Evolutionary conservation across 2,888 invertebrate genomes (phyloP), one percentile per base, ranked within the genome.

Genomic region (Lycophotia porphyrea): DNA sequence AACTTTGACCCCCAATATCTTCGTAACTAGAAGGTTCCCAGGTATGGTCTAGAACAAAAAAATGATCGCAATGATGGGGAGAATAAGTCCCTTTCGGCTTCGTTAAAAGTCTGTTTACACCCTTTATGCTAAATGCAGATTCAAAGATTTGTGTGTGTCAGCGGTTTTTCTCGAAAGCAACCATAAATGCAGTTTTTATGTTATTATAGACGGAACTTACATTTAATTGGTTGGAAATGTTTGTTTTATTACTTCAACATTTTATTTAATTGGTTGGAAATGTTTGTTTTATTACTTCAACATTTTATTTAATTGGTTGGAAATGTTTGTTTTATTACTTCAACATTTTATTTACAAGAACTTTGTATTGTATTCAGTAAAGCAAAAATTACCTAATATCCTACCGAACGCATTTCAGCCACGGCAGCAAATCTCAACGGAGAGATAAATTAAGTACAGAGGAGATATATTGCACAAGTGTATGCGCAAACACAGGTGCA

Each of bases 91-190:
- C n/a, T n/a, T n/a, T n/a, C n/a, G n/a, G n/a, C n/a, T n/a, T n/a
- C n/a, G n/a, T n/a, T n/a, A n/a, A n/a, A n/a, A n/a, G n/a, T n/a
- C n/a, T n/a, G n/a, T n/a, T n/a, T n/a, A n/a, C n/a, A n/a, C n/a
- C n/a, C n/a, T n/a, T n/a, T n/a, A 88, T 89, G 86, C 77, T 77
- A 88, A 87, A 84, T 84, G 77, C 75, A 81, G 78, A 84, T 84
- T 80, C 71, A 73, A 60, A 70, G 68, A 74, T 61, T 27, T 42
- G 5, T 49, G 24, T 52, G 78, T 78, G 76, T 81, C 76, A 83
- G 68, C 73, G 70, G 64, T 47, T 65, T 66, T 47, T 42, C 21
- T 34, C 15, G 11, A n/a, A 49, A 66, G 15, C 18, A 3, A 31
- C 3, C 5, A n/a, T n/a, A n/a, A 70, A 39, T 39, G 18, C 21